Percentiles rank a stretch among this genome's conserved stretches.
Conservation (phyloP, 2,888 invertebrate species). For the Pammene fasciana region DNA sequence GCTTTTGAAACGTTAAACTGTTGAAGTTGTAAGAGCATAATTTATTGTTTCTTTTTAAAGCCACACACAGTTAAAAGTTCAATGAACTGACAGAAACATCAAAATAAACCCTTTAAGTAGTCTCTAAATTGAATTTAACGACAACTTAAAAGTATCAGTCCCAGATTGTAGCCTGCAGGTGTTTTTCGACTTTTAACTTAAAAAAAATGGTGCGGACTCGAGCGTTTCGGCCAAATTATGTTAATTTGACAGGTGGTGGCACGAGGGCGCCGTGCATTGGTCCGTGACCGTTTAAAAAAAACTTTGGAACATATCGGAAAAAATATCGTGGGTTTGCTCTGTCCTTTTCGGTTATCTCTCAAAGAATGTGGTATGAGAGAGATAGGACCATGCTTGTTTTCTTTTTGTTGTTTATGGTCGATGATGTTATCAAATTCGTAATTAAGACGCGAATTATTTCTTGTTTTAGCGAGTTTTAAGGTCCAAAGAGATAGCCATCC, state of each 20-base stretch:
- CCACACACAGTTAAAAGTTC: conserved; percentile 5
- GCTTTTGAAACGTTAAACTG: conserved; percentile 6
- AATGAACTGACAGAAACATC: conserved; percentile 18
- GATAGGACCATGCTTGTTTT: background rate
- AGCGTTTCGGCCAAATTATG: conserved; percentile 33
- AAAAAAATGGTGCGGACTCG: conserved; percentile 4
- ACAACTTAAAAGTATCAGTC: background rate
- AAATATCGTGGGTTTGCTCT: background rate
- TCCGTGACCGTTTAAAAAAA: conserved; percentile 31
- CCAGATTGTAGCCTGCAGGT: conserved; percentile 18
- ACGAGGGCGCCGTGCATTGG: conserved; percentile 6
- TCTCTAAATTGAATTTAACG: conserved; percentile 20
- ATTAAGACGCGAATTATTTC: conserved; percentile 30
- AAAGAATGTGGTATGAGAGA: background rate
- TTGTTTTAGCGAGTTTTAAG: conserved; percentile 11
- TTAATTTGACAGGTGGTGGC: conserved; percentile 39
- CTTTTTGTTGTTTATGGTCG: conserved; percentile 12
- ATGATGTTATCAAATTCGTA: conserved; percentile 28
- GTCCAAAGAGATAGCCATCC: conserved; percentile 18
- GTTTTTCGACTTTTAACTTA: conserved; percentile 7
- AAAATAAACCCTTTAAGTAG: conserved; percentile 4
- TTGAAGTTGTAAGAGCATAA: background rate
- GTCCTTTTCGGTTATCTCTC: background rate
- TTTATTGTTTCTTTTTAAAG: background rate
- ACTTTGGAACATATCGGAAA: conserved; percentile 3